Evolutionary conservation across 2,888 invertebrate genomes (phyloP), one percentile per base, ranked within the genome.

Genomic region (Rhaphigaster nebulosa): DNA sequence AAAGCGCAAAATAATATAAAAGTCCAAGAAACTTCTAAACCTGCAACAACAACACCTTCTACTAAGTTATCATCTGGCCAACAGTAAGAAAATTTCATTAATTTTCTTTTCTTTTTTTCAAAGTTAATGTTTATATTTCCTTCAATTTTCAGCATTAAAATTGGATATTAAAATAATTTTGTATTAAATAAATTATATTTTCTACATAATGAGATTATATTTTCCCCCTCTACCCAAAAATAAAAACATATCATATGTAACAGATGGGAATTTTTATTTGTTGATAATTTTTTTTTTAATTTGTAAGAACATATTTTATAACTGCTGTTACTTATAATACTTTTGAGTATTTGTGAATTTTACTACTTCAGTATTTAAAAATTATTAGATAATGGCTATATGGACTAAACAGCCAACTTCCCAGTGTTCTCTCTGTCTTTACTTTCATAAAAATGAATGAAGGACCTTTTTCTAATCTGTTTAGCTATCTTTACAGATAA

Each of bases 1-100:
- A 96, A 93, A 96, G 95, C 93, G 41, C 87, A 91, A 88, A 90
- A 90, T 65, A 45, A 60, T 70, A 90, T 54, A 29, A 76, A 52
- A 26, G 60, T 23, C 10, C 80, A 60, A 38, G 84, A 90, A 26
- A 65, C 87, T 88, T 60, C 89, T 56, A 80, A 65, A 70, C 34
- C 65, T 45, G 89, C 87, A 50, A 76, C 90, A 80, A 29, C 88
- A 38, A 34, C 89, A 80, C 87, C 92, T 88, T 93, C 93, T 88
- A 93, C 93, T 45, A 89, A 80, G 52, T 12, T 65, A 52, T 80
- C 90, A 45, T 60, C 90, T 70, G 89, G 90, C 34, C 91, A 92
- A 91, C 90, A 89, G 91, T 91, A 80, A 90, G 87, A 34, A 45
- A 65, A 90, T 90, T 84, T 87, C 38, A 41, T 52, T 90, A 23